Conservation (phyloP, 2,797 vertebrate genomes). For the Phyllotis vaccarum region DNA sequence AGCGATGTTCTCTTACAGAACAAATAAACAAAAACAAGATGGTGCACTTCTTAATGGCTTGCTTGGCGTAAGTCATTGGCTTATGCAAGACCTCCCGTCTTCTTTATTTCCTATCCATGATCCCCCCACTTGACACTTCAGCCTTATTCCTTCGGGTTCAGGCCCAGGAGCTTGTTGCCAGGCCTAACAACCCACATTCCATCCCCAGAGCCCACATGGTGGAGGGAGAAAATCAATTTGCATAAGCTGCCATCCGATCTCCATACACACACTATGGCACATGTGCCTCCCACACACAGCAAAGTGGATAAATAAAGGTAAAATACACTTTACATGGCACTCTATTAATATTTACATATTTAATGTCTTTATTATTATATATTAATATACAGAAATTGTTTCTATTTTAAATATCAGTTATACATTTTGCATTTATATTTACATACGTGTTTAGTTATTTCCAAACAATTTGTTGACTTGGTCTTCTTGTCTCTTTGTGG, state of each 20-base stretch:
- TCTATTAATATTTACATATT: not conserved
- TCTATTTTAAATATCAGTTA: not conserved
- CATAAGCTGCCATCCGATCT: not conserved
- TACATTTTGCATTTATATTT: not conserved
- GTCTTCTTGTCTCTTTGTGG: not conserved
- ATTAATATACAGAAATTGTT: not conserved
- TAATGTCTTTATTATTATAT: not conserved
- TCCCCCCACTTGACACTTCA: not conserved
- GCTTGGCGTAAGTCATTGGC: not conserved
- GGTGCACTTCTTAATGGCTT: not conserved
- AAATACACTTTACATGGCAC: not conserved
- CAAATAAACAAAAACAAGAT: not conserved
- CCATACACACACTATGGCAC: not conserved
- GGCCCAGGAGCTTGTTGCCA: not conserved
- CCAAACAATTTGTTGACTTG: not conserved
- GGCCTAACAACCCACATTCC: not conserved
- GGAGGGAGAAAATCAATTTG: no score
- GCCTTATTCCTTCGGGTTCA: not conserved
- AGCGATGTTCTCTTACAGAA: not conserved
- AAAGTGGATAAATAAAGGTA: not conserved
- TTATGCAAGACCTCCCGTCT: not conserved
- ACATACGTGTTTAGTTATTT: not conserved
- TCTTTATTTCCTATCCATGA: no score
- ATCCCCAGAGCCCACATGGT: not conserved
- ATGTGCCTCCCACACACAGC: no score